Evolutionary conservation across 2,113 vertebrate species (phyloP).

Genomic region (Gadus chalcogrammus): DNA sequence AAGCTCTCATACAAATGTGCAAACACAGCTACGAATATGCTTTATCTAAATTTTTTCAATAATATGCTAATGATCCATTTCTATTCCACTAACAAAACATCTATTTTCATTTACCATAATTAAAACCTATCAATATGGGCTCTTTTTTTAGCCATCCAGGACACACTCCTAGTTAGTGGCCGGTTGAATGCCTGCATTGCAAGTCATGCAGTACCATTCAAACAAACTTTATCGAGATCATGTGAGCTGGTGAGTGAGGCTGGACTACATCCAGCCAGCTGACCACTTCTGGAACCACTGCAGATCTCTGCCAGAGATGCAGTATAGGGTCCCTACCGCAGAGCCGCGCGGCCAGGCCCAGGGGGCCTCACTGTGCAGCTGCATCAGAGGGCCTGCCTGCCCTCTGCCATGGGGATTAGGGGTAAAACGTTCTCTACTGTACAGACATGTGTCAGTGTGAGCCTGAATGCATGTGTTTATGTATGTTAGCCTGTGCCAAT

Average conservation of each 20-base stretch:
- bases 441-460: no score
- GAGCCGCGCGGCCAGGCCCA: conserved; percentile 49
- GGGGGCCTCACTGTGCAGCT: conserved; percentile 37
- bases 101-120: no score
- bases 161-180: no score
- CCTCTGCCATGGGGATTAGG: neutral
- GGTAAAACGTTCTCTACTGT: neutral
- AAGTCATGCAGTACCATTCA: neutral
- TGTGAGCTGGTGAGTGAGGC: conserved; percentile 26
- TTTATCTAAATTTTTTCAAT: no score
- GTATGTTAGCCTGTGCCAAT: neutral
- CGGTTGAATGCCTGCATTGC: no score
- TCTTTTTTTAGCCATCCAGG: no score
- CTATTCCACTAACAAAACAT: no score
- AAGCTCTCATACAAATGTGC: no score
- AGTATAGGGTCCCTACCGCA: conserved; percentile 53
- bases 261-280: conserved; percentile 51
- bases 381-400: conserved; percentile 41
- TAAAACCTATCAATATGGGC: no score
- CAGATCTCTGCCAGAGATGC: conserved; percentile 36
- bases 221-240: conserved; percentile 26
- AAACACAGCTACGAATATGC: no score
- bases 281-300: conserved; percentile 56
- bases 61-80: no score
- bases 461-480: neutral